Percentiles rank a stretch among this genome's conserved stretches.
Conservation (phyloP, 2,113 vertebrate genomes). For the Sprattus sprattus region DNA sequence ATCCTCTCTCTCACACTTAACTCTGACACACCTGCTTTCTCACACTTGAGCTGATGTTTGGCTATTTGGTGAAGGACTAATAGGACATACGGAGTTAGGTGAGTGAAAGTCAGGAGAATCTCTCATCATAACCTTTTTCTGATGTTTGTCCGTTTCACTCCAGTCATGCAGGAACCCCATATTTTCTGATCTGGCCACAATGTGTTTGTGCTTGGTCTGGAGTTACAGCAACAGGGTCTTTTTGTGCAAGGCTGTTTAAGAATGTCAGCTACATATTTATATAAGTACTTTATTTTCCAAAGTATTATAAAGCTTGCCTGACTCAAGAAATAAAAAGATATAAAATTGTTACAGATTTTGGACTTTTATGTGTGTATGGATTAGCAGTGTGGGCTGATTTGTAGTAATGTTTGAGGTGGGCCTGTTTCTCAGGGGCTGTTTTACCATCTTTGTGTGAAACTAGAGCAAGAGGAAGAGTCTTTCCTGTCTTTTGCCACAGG, state of each 20-base stretch:
- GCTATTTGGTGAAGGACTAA: not conserved
- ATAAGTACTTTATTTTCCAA: conserved; percentile 14
- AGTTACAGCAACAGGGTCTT: not conserved
- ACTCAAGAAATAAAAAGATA: not conserved
- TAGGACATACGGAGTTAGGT: not conserved
- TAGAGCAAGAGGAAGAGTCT: not conserved
- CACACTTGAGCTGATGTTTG: not conserved
- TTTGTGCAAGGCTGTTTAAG: not conserved
- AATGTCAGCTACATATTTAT: conserved; percentile 8
- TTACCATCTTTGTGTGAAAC: not conserved
- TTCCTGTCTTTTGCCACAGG: not conserved
- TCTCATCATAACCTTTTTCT: not conserved
- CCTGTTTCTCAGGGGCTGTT: not conserved
- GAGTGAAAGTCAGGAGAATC: not conserved
- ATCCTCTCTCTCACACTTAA: not conserved
- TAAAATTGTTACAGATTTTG: not conserved
- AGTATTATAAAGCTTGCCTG: not conserved
- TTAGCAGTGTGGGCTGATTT: not conserved
- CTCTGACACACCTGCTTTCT: not conserved
- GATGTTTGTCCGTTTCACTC: not conserved
- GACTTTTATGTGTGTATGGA: not conserved
- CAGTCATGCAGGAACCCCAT: not conserved
- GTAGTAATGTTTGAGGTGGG: not conserved
- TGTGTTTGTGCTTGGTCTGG: not conserved
- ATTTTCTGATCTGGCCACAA: not conserved